These are phyloP conservation scores for Kryphioiulus occultus DNA, from an alignment of 2,888 invertebrate species.

Conservation along the genomic window DNA sequence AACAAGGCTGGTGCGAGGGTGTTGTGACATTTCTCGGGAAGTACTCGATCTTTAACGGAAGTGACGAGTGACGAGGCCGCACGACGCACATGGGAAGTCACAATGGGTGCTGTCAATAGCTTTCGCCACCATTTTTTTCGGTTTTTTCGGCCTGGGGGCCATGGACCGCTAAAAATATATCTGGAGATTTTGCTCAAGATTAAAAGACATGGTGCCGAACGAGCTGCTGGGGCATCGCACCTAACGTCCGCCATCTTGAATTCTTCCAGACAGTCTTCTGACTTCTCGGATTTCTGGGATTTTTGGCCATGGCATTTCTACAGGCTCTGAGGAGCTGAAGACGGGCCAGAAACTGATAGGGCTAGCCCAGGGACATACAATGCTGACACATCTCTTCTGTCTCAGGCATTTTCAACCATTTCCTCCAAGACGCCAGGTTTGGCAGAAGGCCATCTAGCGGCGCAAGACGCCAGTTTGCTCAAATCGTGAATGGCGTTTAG, in stretches of 20 bases:
- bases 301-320: too few species aligned
- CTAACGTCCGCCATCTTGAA: background rate
- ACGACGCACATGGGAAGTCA: background rate
- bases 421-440: too few species aligned
- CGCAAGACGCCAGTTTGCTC: too few species aligned
- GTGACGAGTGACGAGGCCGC: slow-evolving; percentile 15
- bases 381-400: background rate
- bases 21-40: background rate
- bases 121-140: background rate
- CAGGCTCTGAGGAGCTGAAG: background rate
- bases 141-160: background rate
- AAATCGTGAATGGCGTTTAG: too few species aligned
- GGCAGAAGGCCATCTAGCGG: too few species aligned
- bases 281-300: background rate
- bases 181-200: background rate
- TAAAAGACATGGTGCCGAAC: background rate
- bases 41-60: background rate
- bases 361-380: too few species aligned
- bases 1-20: background rate
- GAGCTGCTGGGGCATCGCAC: background rate
- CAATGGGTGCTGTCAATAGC: background rate
- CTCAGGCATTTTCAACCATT: background rate
- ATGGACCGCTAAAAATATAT: background rate
- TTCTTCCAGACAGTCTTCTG: background rate
- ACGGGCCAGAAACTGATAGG: background rate